These are phyloP conservation scores for Seriola dumerili DNA, from an alignment of 2,113 vertebrate genomes.

Conservation along the genomic window DNA sequence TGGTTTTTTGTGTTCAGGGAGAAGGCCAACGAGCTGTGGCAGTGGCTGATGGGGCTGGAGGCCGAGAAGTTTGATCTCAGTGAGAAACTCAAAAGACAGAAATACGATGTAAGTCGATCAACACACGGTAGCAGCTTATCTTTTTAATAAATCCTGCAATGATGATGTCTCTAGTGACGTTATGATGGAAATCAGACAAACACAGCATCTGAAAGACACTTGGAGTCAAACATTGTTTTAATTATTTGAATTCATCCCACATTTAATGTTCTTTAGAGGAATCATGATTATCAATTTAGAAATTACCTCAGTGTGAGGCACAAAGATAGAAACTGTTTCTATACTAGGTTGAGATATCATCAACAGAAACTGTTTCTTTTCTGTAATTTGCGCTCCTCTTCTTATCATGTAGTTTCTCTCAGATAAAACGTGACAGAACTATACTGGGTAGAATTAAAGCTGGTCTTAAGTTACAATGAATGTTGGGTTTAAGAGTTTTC, in stretches of 20 bases:
- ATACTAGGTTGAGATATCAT: too few species aligned
- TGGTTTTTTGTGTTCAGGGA: constrained; percentile 84
- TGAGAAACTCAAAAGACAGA: constrained; percentile 95
- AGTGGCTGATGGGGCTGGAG: constrained; percentile 92
- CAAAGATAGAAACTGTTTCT: too few species aligned
- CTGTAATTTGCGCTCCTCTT: too few species aligned
- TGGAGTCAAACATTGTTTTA: too few species aligned
- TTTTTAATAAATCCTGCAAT: not conserved
- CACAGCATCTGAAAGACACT: not conserved
- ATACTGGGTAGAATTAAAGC: not conserved
- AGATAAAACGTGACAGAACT: not conserved
- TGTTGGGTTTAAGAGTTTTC: not conserved
- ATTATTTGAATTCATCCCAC: too few species aligned
- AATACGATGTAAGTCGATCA: constrained; percentile 90
- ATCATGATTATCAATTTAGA: not conserved
- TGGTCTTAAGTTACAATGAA: not conserved
- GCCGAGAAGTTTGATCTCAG: constrained; percentile 95
- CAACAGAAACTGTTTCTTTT: too few species aligned
- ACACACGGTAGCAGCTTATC: not conserved
- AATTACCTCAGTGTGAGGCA: not conserved
- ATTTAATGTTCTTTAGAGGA: too few species aligned
- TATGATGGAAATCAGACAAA: not conserved
- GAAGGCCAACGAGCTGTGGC: constrained; percentile 93
- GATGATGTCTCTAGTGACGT: not conserved
- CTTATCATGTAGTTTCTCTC: too few species aligned